Percentiles rank a stretch among this genome's conserved stretches.
These are phyloP conservation scores for Apocheima hispidaria DNA, from an alignment of 2,888 invertebrate species.

Conservation along the genomic window DNA sequence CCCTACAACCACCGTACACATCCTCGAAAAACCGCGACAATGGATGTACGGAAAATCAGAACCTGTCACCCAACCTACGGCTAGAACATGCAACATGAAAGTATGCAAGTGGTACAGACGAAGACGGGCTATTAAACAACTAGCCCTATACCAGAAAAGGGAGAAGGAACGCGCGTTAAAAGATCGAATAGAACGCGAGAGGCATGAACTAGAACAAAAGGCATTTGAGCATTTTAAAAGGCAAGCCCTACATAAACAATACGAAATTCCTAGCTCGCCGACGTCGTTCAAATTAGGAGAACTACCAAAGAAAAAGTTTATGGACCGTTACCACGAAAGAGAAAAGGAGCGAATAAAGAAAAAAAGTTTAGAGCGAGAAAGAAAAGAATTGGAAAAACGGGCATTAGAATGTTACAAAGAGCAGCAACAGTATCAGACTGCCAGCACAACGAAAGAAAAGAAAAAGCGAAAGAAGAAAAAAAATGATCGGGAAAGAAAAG, in stretches of 20 bases:
- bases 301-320: not conserved
- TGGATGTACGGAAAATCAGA: constrained; percentile 33
- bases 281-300: not conserved
- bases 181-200: not conserved
- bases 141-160: constrained; percentile 37
- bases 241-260: constrained; percentile 1
- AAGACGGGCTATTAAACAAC: constrained; percentile 44
- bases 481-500: constrained; percentile 14
- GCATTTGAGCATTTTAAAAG: constrained; percentile 5
- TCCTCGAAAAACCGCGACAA: constrained; percentile 35
- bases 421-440: not conserved
- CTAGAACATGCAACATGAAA: constrained; percentile 18
- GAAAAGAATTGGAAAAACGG: constrained; percentile 30
- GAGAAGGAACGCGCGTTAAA: constrained; percentile 23
- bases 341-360: not conserved
- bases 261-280: not conserved
- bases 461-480: constrained; percentile 14
- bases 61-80: constrained; percentile 12
- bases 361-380: constrained; percentile 36
- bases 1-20: constrained; percentile 32
- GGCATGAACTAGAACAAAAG: constrained; percentile 6
- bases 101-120: constrained; percentile 53
- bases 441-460: constrained; percentile 20
- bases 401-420: not conserved
- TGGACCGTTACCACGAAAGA: not conserved